Evolutionary conservation across 2,113 vertebrate species (phyloP).

Genomic region (Ammospiza nelsoni): DNA sequence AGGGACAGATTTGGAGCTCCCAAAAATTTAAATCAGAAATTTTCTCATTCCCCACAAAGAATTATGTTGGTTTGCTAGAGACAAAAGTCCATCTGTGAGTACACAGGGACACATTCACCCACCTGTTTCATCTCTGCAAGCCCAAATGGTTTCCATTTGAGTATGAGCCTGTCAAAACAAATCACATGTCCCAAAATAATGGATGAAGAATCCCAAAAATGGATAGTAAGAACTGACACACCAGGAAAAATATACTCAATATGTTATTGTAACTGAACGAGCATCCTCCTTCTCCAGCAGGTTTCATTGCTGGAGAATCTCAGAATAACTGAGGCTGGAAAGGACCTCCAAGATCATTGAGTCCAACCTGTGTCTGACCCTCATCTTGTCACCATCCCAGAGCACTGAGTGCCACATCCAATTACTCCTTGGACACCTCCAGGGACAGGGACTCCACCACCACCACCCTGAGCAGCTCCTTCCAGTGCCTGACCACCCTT

Average conservation of each 20-base stretch:
- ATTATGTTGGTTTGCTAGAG: background rate
- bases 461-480: background rate
- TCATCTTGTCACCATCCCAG: background rate
- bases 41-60: background rate
- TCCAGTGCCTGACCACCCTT: background rate
- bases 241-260: background rate
- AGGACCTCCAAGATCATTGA: fast-evolving
- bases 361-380: background rate
- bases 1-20: background rate
- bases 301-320: background rate
- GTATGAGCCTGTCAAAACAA: background rate
- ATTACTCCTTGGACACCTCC: background rate
- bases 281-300: background rate
- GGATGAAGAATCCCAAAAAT: constrained; percentile 20
- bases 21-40: background rate
- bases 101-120: background rate
- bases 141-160: background rate
- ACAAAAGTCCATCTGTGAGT: background rate
- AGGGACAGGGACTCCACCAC: background rate
- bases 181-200: constrained; percentile 7
- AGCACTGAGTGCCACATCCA: background rate
- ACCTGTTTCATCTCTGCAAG: background rate
- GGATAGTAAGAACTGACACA: background rate
- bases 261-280: background rate
- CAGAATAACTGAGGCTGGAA: background rate